phyloP scores from a whole-genome alignment of 2,113 vertebrate species.

The Polyodon spathula region DNA sequence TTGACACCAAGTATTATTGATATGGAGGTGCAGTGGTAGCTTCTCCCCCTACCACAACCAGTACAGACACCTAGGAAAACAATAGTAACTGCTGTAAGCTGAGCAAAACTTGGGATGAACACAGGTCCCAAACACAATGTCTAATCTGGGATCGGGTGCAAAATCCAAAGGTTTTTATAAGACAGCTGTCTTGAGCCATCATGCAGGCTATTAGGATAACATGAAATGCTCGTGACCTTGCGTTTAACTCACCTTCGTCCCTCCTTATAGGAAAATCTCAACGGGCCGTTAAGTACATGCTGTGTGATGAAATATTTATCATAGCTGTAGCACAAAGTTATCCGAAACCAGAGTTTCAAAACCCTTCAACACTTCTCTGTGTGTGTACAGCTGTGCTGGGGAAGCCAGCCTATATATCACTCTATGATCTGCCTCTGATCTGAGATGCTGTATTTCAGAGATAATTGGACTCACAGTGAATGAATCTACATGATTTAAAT shows the following conservation, averaged over 20 bases:
- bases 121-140: too few species aligned
- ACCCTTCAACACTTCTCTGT: slow-evolving; percentile 68
- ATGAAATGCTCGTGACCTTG: slow-evolving; percentile 83
- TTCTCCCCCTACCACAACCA: too few species aligned
- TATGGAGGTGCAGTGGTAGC: too few species aligned
- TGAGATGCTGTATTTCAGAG: slow-evolving; percentile 48
- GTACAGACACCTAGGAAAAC: too few species aligned
- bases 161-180: too few species aligned
- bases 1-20: too few species aligned
- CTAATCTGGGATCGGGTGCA: too few species aligned
- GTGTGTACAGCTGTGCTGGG: slow-evolving; percentile 74
- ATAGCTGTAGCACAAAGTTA: slow-evolving; percentile 80
- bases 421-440: slow-evolving; percentile 63
- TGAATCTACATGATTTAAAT: slow-evolving; percentile 64
- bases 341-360: slow-evolving; percentile 77
- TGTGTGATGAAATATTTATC: slow-evolving; percentile 98
- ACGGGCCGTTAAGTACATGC: slow-evolving; percentile 84
- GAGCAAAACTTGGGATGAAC: too few species aligned
- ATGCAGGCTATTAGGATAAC: slow-evolving; percentile 43
- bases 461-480: slow-evolving; percentile 50
- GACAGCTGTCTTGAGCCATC: slow-evolving; percentile 1
- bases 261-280: slow-evolving; percentile 83
- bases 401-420: slow-evolving; percentile 60
- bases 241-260: slow-evolving; percentile 79
- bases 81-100: too few species aligned